Percentiles rank a stretch among this genome's conserved stretches.
Conservation (phyloP, 2,113 vertebrate species). For the Amazona vittata region DNA sequence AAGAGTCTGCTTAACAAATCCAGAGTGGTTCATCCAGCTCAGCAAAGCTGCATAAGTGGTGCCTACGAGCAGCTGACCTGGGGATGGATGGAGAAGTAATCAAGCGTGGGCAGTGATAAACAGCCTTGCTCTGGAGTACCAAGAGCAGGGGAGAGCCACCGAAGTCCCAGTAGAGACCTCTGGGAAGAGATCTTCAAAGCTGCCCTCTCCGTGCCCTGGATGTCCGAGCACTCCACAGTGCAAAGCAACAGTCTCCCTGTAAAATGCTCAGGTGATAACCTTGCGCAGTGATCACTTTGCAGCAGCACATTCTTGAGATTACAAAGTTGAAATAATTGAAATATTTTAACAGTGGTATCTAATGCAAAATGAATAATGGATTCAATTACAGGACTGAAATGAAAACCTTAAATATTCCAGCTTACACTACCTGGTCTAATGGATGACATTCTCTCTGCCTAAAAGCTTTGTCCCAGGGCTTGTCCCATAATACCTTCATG, state of each 20-base stretch:
- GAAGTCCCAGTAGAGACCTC: not conserved
- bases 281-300: not conserved
- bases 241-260: not conserved
- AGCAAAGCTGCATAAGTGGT: not conserved
- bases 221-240: not conserved
- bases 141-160: not conserved
- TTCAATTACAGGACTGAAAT: not conserved
- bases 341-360: not conserved
- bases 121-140: not conserved
- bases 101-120: not conserved
- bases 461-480: not conserved
- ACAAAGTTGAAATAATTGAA: not conserved
- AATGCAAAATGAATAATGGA: not conserved
- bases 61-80: not conserved
- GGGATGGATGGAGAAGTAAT: not conserved
- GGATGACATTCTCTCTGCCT: not conserved
- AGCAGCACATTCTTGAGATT: not conserved
- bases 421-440: not conserved
- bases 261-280: not conserved
- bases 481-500: not conserved
- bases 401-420: not conserved
- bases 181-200: not conserved
- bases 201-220: not conserved
- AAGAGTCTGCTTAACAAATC: not conserved
- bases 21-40: not conserved